phyloP scores from a whole-genome alignment of 2,113 vertebrate species.

The Corythornis madagascariensis region DNA sequence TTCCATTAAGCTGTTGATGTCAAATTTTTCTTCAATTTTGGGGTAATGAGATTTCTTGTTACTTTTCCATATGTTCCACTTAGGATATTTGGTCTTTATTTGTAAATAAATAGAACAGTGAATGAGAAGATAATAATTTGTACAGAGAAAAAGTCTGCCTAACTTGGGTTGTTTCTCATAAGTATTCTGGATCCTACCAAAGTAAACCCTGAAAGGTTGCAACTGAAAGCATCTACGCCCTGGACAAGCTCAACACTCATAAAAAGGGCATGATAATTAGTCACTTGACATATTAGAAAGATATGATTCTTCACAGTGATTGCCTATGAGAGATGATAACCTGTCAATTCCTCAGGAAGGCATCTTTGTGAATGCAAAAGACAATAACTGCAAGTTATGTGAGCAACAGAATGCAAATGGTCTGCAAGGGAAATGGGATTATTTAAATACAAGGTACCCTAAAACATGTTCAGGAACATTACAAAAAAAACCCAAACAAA shows the following conservation, averaged over 20 bases:
- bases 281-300: slow-evolving; percentile 56
- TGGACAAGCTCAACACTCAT: background rate
- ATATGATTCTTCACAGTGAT: slow-evolving; percentile 14
- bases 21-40: slow-evolving; percentile 3
- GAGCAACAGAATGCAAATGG: slow-evolving; percentile 18
- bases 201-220: background rate
- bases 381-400: slow-evolving; percentile 11
- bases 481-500: background rate
- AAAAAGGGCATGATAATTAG: slow-evolving; percentile 34
- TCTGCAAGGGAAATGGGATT: background rate
- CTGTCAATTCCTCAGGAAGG: slow-evolving; percentile 14
- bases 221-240: background rate
- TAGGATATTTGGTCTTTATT: background rate
- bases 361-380: background rate
- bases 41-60: slow-evolving; percentile 1
- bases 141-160: background rate
- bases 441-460: background rate
- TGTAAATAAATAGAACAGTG: slow-evolving; percentile 11
- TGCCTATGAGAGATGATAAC: slow-evolving; percentile 37
- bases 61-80: background rate
- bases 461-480: background rate
- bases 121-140: background rate
- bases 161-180: background rate
- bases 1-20: slow-evolving; percentile 25
- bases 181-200: background rate